Evolutionary conservation across 1,140 invertebrate genomes (phyloP).

Genomic region (Trichoplusia ni): DNA sequence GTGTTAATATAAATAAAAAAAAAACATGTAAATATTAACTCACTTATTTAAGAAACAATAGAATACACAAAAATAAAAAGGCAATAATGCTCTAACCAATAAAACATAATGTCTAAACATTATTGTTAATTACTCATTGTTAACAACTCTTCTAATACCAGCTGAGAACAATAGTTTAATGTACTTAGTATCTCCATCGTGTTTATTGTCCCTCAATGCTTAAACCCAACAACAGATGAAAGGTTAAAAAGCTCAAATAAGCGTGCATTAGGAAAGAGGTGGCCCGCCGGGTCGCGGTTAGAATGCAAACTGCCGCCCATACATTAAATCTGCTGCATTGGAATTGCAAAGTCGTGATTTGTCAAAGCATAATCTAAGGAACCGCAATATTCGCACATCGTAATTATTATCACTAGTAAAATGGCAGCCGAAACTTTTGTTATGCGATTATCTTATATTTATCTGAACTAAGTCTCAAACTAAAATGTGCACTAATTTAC

Average conservation of each 20-base stretch:
- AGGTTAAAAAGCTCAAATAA: conserved; percentile 82
- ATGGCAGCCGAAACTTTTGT: conserved; percentile 72
- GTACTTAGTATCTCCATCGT: conserved; percentile 67
- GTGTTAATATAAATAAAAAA: too few relatives aligned
- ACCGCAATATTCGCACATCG: conserved; percentile 80
- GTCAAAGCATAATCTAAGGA: conserved; percentile 81
- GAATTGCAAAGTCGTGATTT: conserved; percentile 81
- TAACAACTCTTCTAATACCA: too few relatives aligned
- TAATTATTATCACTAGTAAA: conserved; percentile 79
- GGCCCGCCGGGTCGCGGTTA: conserved; percentile 76
- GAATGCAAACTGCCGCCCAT: conserved; percentile 81
- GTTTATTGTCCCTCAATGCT: conserved; percentile 76
- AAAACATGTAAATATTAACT: too few relatives aligned
- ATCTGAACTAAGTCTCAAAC: conserved; percentile 46
- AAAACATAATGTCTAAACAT: too few relatives aligned
- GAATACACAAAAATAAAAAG: too few relatives aligned
- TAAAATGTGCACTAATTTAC: background rate
- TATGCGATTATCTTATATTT: conserved; percentile 51
- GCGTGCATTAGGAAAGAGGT: conserved; percentile 81
- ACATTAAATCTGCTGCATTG: conserved; percentile 80
- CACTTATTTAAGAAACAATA: too few relatives aligned
- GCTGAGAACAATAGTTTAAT: conserved; percentile 63
- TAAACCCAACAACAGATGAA: conserved; percentile 75
- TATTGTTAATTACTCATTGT: too few relatives aligned
- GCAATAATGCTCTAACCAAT: too few relatives aligned